Base-by-base conservation (phyloP, 2,888 invertebrate genomes). In the Agrotis ipsilon region DNA sequence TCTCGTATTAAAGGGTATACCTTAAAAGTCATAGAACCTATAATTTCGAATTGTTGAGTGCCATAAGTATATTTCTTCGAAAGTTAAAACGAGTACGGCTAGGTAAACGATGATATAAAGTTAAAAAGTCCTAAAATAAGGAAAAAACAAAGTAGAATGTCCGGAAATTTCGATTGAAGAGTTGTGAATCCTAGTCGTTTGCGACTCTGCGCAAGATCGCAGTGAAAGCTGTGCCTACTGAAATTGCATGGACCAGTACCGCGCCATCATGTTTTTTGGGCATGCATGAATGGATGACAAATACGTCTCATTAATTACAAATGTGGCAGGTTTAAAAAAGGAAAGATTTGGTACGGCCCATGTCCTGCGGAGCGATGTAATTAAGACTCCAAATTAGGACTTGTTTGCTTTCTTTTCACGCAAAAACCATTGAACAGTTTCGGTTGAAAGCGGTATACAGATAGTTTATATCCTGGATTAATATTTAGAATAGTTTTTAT, bases 191-290 rank as follows among this genome's bases (percentile, higher is more conserved):
- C 55, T 32, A 32, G 71, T 11, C 49, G 51, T 76, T 32, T 51
- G 39, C 39, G 39, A 11, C 39, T 39, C 9, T 39, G 72, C 71
- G 68, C 74, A 67, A 48, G 63, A 19, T 46, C 32, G 24, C 52
- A 69, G 84, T 78, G 84, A 84, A 84, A 84, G 84, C 75, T 59
- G 65, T 49, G 24, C 48, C 49, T 46, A 45, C 79, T 75, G 69
- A 74, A 77, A 81, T 75, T 63, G 51, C 51, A 58, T 54, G 69
- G n/a, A 66, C 51, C 18, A 18, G 45, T 49, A 55, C 48, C 43
- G 19, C n/a, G n/a, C n/a, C 24, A 55, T 49, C 7, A 51, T 46
- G 5, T 21, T 60, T 21, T 51, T 62, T 52, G 43, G 43, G 3
- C 43, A 45, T 45, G 27, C 43, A 19, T 27, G n/a, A 55, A 57